Evolutionary conservation across 2,888 invertebrate species (phyloP), one percentile per base, ranked within the genome.

Genomic region (Himalopsyche kuldschensis): DNA sequence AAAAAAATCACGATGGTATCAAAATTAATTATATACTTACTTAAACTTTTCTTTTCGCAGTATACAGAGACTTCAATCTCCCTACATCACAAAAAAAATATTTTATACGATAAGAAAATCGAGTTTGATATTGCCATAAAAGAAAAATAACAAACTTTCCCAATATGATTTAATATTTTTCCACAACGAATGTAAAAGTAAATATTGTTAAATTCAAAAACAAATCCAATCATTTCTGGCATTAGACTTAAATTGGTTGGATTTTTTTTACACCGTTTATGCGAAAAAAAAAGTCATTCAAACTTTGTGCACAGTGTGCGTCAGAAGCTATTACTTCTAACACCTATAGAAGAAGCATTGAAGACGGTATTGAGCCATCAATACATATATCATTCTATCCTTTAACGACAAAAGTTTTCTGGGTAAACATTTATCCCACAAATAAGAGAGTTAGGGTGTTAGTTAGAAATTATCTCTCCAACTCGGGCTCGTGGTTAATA

Each of bases 371-470:
- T 76, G 24, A 76, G 35, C 76, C 76, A 32, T 76, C 76, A 32
- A 76, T 76, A 76, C n/a, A n/a, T 32, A 76, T 76, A 17, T 41
- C 41, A 41, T 76, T 76, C 76, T 31, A 76, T n/a, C 31, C 76
- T 20, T 76, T 76, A 76, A 76, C 76, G 76, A 76, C 76, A 41
- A 76, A 76, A 76, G 20, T 76, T 76, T 32, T 76, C 75, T 35
- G 20, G 76, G 75, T 81, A 81, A 81, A 81, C 46, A 81, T 75
- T 41, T 30, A 80, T 80, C 80, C 80, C 55, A 63, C 69, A 41
- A 75, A 35, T 35, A 48, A 35, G 76, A 32, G 76, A 76, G 76
- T 76, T 41, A 24, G 76, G 24, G 35, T 35, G 76, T 30, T 63
- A 35, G 80, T n/a, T 35, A n/a, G 75, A 81, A 81, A 81, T 81